A percentile compares a stretch with the other conserved stretches of the same genome.
phyloP scores from a whole-genome alignment of 2,888 invertebrate genomes.

The Eupeodes latifasciatus region DNA sequence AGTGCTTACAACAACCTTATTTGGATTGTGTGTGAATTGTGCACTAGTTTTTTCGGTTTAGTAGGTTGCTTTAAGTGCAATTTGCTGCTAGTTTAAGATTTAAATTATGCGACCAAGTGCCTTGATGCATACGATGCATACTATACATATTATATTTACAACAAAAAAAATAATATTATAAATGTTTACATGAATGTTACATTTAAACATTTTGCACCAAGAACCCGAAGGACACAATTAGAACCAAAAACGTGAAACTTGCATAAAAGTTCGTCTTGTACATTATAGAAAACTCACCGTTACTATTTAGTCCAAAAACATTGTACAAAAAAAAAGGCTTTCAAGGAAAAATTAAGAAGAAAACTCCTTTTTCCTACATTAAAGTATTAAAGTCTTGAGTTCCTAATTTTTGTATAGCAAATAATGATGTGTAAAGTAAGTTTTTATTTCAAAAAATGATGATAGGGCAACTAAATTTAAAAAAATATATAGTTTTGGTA shows the following conservation, averaged over 20 bases:
- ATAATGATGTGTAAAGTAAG: too few species aligned
- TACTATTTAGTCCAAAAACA: too few species aligned
- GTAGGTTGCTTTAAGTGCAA: conserved; percentile 73
- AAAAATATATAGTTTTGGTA: too few species aligned
- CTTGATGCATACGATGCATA: not conserved
- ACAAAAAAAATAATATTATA: not conserved
- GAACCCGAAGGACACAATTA: conserved; percentile 11
- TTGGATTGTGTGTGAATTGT: conserved; percentile 64
- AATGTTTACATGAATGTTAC: not conserved
- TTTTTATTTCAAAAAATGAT: too few species aligned
- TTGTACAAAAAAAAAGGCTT: too few species aligned
- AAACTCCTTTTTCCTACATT: too few species aligned
- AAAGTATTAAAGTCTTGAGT: too few species aligned
- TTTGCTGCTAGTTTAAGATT: conserved; percentile 58
- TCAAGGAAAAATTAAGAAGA: too few species aligned
- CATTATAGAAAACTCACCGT: too few species aligned
- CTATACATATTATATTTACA: too few species aligned
- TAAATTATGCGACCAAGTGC: conserved; percentile 44
- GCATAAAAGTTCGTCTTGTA: not conserved
- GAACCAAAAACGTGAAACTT: not conserved
- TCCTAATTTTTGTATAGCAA: too few species aligned
- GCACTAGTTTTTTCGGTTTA: conserved; percentile 66
- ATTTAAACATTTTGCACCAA: not conserved
- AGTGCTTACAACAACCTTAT: conserved; percentile 73
- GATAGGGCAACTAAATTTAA: too few species aligned